Conservation (phyloP, 2,797 vertebrate genomes). For the Parotocinclus haroldoi region DNA sequence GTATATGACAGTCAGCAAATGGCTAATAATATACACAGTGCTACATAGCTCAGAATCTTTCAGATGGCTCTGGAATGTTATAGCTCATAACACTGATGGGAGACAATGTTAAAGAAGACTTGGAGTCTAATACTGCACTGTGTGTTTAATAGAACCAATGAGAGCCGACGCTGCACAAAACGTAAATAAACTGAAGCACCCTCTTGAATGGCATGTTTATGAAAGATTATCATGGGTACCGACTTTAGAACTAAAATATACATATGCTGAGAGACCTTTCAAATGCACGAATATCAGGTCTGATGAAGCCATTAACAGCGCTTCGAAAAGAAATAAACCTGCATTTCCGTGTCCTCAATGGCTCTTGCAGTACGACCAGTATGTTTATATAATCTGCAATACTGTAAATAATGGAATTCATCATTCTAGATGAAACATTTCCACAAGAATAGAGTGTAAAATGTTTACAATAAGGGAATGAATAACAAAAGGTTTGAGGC, state of each 20-base stretch:
- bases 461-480: constrained; percentile 73
- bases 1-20: constrained; percentile 5
- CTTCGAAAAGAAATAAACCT: constrained; percentile 46
- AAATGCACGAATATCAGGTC: constrained; percentile 17
- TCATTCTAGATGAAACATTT: constrained; percentile 50
- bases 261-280: constrained; percentile 4
- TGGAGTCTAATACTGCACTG: background rate
- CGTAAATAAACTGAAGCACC: constrained; percentile 1
- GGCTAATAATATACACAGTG: constrained; percentile 4
- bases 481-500: constrained; percentile 73
- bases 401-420: constrained; percentile 50
- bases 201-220: constrained; percentile 5
- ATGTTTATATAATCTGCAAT: constrained; percentile 37
- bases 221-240: background rate
- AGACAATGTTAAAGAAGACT: background rate
- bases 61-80: constrained; percentile 32
- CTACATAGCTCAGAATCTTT: constrained; percentile 6
- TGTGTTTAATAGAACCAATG: constrained; percentile 1
- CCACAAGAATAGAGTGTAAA: constrained; percentile 50
- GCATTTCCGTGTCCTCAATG: constrained; percentile 12
- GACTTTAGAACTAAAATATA: background rate
- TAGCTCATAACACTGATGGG: background rate
- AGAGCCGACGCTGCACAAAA: background rate
- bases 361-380: constrained; percentile 48
- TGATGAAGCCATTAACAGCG: constrained; percentile 35